Evolutionary conservation across 2,888 invertebrate species (phyloP).

Genomic region (Philereme vetulata): DNA sequence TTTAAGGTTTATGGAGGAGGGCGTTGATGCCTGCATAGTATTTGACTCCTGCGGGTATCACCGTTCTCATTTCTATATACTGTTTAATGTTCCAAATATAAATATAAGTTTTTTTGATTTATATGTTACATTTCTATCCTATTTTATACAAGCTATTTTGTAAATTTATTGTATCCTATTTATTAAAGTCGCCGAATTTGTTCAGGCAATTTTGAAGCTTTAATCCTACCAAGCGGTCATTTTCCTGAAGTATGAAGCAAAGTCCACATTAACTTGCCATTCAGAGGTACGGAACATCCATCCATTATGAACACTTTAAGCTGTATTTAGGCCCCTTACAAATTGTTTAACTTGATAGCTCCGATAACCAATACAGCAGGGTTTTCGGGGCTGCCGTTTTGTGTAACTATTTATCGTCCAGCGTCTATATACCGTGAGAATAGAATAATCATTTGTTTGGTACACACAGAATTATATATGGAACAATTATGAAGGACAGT

Average conservation of each 20-base stretch:
- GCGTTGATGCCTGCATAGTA: too few relatives aligned
- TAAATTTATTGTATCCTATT: too few relatives aligned
- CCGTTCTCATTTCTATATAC: too few relatives aligned
- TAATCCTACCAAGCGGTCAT: conserved; percentile 22
- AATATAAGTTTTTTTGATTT: too few relatives aligned
- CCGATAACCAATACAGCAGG: conserved; percentile 35
- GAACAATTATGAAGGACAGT: too few relatives aligned
- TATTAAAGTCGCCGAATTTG: conserved; percentile 2
- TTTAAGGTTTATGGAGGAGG: too few relatives aligned
- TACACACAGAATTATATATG: too few relatives aligned
- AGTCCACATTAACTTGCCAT: conserved; percentile 38
- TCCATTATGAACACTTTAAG: conserved; percentile 45
- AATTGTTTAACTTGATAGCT: conserved; percentile 32
- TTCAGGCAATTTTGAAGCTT: conserved; percentile 15
- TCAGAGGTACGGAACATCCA: conserved; percentile 39
- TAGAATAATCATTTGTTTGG: too few relatives aligned
- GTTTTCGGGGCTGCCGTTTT: conserved; percentile 23
- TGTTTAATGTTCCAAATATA: too few relatives aligned
- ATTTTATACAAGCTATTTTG: too few relatives aligned
- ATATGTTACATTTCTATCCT: too few relatives aligned
- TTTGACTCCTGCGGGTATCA: too few relatives aligned
- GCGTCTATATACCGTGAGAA: conserved; percentile 20
- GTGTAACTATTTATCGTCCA: conserved; percentile 32
- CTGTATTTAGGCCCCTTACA: conserved; percentile 40
- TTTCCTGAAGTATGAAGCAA: conserved; percentile 27